Conservation (phyloP, 2,113 vertebrate genomes). For the Motacilla alba region DNA sequence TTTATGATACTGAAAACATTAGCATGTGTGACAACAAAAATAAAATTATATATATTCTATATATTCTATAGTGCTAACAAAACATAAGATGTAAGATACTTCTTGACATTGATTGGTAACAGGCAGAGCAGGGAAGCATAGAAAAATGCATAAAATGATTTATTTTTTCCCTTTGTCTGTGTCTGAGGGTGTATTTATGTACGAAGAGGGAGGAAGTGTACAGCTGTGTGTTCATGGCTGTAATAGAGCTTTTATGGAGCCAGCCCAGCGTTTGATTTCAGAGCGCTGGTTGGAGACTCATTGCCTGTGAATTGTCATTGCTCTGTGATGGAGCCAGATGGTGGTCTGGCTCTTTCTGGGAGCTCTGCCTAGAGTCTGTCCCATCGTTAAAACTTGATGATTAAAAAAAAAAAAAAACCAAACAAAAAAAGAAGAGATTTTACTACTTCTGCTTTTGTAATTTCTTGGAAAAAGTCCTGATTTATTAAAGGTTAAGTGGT, state of each 20-base stretch:
- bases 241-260: not conserved
- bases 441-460: conserved; percentile 22
- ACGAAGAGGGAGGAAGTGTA: not conserved
- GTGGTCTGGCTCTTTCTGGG: conserved; percentile 49
- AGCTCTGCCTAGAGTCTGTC: conserved; percentile 4
- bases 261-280: not conserved
- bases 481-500: conserved; percentile 8
- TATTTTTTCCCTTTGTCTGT: not conserved
- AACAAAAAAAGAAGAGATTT: not conserved
- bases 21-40: conserved; percentile 36
- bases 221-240: not conserved
- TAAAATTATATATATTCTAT: not conserved
- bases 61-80: conserved; percentile 30
- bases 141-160: not conserved
- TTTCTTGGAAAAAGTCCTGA: not conserved
- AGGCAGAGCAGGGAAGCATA: not conserved
- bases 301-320: conserved; percentile 23
- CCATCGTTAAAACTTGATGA: not conserved
- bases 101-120: not conserved
- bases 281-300: not conserved
- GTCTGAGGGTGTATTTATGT: not conserved
- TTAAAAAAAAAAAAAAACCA: not conserved
- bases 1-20: conserved; percentile 17
- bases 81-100: not conserved
- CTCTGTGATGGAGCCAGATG: conserved; percentile 38